Evolutionary conservation across 1,140 invertebrate species (phyloP).

Genomic region (Leptinotarsa lineolata): DNA sequence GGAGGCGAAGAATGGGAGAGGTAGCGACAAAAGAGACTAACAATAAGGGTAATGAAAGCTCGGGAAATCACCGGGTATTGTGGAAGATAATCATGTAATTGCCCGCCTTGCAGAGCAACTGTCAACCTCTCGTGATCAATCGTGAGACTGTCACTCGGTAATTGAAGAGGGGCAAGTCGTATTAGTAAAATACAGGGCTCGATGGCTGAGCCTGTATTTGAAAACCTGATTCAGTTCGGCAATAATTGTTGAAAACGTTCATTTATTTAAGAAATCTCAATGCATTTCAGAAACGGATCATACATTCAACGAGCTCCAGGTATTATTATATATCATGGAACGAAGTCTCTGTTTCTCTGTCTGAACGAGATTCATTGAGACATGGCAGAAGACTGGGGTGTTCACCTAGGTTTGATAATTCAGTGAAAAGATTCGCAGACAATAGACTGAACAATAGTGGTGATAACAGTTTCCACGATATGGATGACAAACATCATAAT

Average conservation of each 20-base stretch:
- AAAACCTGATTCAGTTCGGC: neutral
- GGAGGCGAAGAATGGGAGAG: conserved; percentile 26
- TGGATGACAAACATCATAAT: neutral
- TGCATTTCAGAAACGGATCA: too few relatives aligned
- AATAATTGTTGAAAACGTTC: too few relatives aligned
- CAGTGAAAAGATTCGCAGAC: neutral
- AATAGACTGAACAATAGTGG: neutral
- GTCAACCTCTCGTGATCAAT: conserved; percentile 45
- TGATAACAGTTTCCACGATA: neutral
- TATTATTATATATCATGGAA: too few relatives aligned
- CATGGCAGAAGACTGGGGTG: neutral
- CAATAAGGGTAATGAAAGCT: conserved; percentile 53
- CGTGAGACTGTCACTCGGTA: conserved; percentile 33
- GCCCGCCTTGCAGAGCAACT: conserved; percentile 39
- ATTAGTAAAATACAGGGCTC: conserved; percentile 9
- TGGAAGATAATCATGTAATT: conserved; percentile 51
- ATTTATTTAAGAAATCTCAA: too few relatives aligned
- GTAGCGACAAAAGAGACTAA: conserved; percentile 44
- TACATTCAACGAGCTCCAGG: too few relatives aligned
- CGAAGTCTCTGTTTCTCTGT: too few relatives aligned
- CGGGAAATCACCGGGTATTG: conserved; percentile 52
- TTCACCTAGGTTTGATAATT: neutral
- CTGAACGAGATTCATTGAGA: too few relatives aligned
- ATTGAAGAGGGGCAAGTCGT: conserved; percentile 40
- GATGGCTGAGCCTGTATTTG: neutral